Evolutionary conservation across 2,797 vertebrate genomes (phyloP).

Genomic region (Mycteria americana): DNA sequence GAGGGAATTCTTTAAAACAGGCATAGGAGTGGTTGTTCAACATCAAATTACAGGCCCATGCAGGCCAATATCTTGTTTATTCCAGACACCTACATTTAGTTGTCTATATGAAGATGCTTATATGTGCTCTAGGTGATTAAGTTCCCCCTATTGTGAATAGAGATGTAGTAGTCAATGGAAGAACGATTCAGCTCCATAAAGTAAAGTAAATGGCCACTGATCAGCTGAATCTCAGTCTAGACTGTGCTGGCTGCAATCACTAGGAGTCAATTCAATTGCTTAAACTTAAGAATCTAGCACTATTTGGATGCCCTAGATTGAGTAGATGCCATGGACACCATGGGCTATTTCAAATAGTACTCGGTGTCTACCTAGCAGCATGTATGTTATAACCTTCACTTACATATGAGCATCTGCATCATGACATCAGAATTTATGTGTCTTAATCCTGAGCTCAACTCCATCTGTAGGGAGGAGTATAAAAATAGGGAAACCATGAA

Average conservation of each 20-base stretch:
- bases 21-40: neutral
- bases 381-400: neutral
- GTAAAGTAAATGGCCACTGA: neutral
- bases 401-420: neutral
- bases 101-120: neutral
- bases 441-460: neutral
- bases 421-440: neutral
- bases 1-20: neutral
- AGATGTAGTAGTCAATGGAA: neutral
- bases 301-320: neutral
- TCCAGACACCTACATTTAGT: neutral
- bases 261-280: neutral
- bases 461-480: neutral
- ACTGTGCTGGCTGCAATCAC: neutral
- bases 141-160: rapidly evolving
- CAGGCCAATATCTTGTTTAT: neutral
- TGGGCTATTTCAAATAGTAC: rapidly evolving
- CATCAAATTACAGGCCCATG: neutral
- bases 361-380: neutral
- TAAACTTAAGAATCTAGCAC: neutral
- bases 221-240: neutral
- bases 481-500: neutral
- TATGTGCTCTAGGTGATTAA: neutral
- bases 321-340: neutral
- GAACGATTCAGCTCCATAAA: neutral